A percentile compares a stretch with the other conserved stretches of the same genome.
Evolutionary conservation across 2,888 invertebrate genomes (phyloP).

Genomic region (Glyphotaelius pellucidus): DNA sequence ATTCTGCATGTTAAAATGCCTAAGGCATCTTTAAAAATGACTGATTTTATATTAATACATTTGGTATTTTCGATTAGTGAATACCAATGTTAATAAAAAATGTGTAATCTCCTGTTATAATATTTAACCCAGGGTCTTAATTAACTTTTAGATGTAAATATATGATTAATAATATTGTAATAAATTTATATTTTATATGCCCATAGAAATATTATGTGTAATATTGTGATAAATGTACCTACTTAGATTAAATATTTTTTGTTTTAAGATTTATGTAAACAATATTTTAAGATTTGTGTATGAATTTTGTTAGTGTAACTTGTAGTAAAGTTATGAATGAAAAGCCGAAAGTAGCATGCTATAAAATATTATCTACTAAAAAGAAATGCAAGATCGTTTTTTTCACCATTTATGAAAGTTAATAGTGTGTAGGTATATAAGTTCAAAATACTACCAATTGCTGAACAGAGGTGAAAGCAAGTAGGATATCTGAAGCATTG

Average conservation of each 20-base stretch:
- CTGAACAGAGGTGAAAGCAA: not conserved
- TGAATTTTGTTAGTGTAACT: not conserved
- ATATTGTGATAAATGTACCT: not conserved
- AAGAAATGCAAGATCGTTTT: not conserved
- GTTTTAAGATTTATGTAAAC: not conserved
- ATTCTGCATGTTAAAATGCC: not conserved
- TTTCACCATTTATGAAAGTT: no score
- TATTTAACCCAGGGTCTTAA: not conserved
- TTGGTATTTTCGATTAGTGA: not conserved
- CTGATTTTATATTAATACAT: not conserved
- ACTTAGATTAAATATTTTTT: not conserved
- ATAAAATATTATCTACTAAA: not conserved
- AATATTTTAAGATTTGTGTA: not conserved
- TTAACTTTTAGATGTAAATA: not conserved
- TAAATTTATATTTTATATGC: not conserved
- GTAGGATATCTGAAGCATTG: not conserved
- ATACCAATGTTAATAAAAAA: not conserved
- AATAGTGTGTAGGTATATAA: no score
- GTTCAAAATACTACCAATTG: not conserved
- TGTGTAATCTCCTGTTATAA: not conserved
- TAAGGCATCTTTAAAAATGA: not conserved
- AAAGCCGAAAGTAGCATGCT: not conserved
- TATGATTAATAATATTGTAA: not conserved
- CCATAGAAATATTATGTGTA: not conserved
- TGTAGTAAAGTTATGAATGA: not conserved